A percentile compares a stretch with the other conserved stretches of the same genome.
These are phyloP conservation scores for Leucophora obtusa DNA, from an alignment of 2,888 invertebrate genomes.

Conservation along the genomic window DNA sequence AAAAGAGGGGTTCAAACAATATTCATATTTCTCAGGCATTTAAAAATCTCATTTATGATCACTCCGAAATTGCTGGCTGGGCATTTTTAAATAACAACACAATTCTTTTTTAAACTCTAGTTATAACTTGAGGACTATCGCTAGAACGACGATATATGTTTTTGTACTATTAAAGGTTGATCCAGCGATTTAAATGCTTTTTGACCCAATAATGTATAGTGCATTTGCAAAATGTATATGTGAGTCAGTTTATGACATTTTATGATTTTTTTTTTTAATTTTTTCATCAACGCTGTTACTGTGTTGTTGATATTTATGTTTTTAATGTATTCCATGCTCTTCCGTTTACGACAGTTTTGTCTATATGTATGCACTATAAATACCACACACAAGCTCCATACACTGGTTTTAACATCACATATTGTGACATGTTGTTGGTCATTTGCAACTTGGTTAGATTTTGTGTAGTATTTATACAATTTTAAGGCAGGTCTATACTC, in stretches of 20 bases:
- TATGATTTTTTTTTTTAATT: slow-evolving; percentile 15
- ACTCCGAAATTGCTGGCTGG: too few relatives aligned
- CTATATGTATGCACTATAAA: slow-evolving; percentile 3
- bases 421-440: slow-evolving; percentile 51
- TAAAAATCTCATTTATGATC: too few relatives aligned
- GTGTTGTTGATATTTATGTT: slow-evolving; percentile 41
- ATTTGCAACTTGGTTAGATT: slow-evolving; percentile 26
- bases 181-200: too few relatives aligned
- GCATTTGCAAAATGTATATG: not conserved
- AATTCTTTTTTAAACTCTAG: too few relatives aligned
- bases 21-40: too few relatives aligned
- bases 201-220: not conserved
- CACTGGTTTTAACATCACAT: slow-evolving; percentile 36
- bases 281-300: not conserved
- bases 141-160: too few relatives aligned
- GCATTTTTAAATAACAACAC: too few relatives aligned
- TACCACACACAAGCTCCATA: too few relatives aligned
- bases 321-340: slow-evolving; percentile 41
- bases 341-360: slow-evolving; percentile 47
- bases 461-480: not conserved
- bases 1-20: too few relatives aligned
- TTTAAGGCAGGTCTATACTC: too few relatives aligned
- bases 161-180: too few relatives aligned
- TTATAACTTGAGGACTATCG: too few relatives aligned
- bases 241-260: slow-evolving; percentile 19